Percentiles rank a stretch among this genome's conserved stretches.
phyloP scores from a whole-genome alignment of 2,113 vertebrate genomes.

The Nannobrachium achirus region DNA sequence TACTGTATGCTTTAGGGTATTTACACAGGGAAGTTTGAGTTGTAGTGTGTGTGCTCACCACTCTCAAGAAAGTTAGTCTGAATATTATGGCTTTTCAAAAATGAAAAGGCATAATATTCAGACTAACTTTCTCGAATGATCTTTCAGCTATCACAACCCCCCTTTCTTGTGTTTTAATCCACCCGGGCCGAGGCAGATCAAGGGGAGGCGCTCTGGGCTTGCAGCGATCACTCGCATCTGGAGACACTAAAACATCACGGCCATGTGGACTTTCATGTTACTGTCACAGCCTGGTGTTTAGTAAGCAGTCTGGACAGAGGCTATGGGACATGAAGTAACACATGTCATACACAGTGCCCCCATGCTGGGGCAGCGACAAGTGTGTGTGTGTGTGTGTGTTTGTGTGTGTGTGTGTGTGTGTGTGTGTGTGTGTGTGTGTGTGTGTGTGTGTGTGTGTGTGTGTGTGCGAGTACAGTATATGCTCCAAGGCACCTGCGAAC shows the following conservation, averaged over 20 bases:
- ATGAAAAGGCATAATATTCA: no score
- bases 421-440: no score
- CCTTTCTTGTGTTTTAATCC: neutral
- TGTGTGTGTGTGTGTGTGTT: slow-evolving; percentile 1
- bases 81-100: no score
- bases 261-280: neutral
- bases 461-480: no score
- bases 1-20: neutral
- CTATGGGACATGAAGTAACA: neutral
- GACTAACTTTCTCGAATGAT: neutral
- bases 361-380: neutral
- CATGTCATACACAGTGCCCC: neutral
- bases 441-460: no score
- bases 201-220: neutral
- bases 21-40: neutral
- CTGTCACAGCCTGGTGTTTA: neutral
- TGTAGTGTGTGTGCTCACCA: no score
- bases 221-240: neutral
- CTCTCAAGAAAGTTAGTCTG: no score
- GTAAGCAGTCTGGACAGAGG: neutral
- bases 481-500: slow-evolving; percentile 25
- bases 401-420: no score
- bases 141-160: neutral
- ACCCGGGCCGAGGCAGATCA: neutral
- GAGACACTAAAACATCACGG: neutral